Conservation (phyloP, 2,888 invertebrate species). For the Epinotia bilunana region DNA sequence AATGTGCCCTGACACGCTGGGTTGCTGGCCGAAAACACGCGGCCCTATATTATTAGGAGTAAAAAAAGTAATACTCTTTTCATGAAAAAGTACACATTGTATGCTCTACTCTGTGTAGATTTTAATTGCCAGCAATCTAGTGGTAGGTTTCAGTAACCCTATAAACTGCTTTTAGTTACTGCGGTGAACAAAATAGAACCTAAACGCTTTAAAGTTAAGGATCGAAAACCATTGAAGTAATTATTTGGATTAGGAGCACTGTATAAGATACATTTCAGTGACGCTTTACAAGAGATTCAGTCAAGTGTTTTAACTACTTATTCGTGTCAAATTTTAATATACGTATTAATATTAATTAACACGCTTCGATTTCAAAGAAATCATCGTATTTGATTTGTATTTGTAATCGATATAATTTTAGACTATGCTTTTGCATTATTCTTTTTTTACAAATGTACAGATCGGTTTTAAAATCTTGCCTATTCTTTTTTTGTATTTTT, state of each 20-base stretch:
- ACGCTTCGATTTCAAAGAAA: slow-evolving; percentile 71
- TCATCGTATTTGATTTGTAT: slow-evolving; percentile 57
- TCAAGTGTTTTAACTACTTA: slow-evolving; percentile 49
- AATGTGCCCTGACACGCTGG: slow-evolving; percentile 19
- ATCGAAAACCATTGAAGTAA: slow-evolving; percentile 32
- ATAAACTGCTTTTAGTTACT: slow-evolving; percentile 31
- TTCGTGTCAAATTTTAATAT: slow-evolving; percentile 55
- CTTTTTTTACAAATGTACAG: slow-evolving; percentile 41
- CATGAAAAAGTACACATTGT: neutral
- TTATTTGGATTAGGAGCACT: slow-evolving; percentile 18
- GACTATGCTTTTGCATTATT: slow-evolving; percentile 44
- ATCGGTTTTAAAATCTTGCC: slow-evolving; percentile 73
- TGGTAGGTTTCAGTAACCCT: slow-evolving; percentile 12
- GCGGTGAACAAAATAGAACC: slow-evolving; percentile 23
- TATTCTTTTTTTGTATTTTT: slow-evolving; percentile 55
- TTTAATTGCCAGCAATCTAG: slow-evolving; percentile 20
- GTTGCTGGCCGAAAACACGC: slow-evolving; percentile 8
- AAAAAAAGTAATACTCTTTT: neutral
- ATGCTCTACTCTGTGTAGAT: neutral
- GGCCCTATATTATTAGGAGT: neutral
- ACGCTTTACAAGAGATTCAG: slow-evolving; percentile 55
- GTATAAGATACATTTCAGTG: slow-evolving; percentile 36
- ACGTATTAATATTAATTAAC: slow-evolving; percentile 61
- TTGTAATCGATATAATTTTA: slow-evolving; percentile 55
- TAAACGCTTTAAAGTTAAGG: slow-evolving; percentile 3